Base-by-base conservation (phyloP, 2,888 invertebrate genomes). In the Baronia brevicornis region DNA sequence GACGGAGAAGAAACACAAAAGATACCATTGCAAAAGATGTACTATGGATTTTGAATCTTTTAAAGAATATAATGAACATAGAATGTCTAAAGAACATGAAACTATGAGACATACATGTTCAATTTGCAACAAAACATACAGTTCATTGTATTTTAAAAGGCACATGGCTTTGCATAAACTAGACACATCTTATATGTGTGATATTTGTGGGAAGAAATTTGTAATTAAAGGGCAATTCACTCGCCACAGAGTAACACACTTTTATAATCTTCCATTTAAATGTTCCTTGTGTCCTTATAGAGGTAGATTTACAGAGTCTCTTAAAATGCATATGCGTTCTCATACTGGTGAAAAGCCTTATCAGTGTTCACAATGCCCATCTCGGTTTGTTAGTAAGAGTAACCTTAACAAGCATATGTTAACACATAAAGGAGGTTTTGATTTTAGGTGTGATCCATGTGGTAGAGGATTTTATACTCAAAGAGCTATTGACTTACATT, bases 281-380 rank as follows among this genome's bases (percentile, higher is more conserved):
- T 82, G 82, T 54, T 39, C 61, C 1, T 33, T 69, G 1, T 82
- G 82, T 41, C 82, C 84, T 0, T 84, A 82, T 38, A 62, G 57
- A 32, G 84, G 80, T 3, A 52, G 84, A 18, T 78, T 74, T 40
- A 56, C 51, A 0, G 74, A 75, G 33, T 72, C 73, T 1, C 39
- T 84, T 1, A 82, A 74, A 48, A 64, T 78, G 67, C 84, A 84
- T 15, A 80, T 84, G 79, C 57, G 78, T 4, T 45, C 60, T 1
- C 84, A 84, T 24, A 80, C 80, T 1, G 80, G 80, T 0, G 80
- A 82, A 31, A 78, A 66, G 33, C 77, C 77, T 0, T 80, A 79
- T 24, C 71, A 72, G 43, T 84, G 84, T 39, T 39, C 63, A 0
- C 54, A 68, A 35, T 84, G 84, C 34, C 68, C 79, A 2, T 51